Conservation (phyloP, 2,888 invertebrate genomes). For the Candidula unifasciata region DNA sequence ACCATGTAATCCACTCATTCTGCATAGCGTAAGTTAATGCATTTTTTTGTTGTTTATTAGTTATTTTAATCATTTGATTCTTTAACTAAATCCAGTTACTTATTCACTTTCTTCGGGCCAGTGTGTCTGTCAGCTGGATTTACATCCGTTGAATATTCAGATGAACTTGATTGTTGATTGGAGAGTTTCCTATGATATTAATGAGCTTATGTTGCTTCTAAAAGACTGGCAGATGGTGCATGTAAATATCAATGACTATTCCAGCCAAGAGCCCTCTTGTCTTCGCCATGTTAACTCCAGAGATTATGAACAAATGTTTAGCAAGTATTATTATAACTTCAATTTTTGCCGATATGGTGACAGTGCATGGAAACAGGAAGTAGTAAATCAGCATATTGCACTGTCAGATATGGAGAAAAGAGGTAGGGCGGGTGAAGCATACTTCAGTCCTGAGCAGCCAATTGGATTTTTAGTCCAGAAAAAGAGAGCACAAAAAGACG, state of each 20-base stretch:
- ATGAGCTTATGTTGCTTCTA: slow-evolving; percentile 45
- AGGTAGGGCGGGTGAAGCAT: background rate
- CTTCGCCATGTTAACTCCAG: background rate
- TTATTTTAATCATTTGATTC: background rate
- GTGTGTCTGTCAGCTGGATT: slow-evolving; percentile 51
- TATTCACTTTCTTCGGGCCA: slow-evolving; percentile 47
- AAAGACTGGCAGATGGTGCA: slow-evolving; percentile 45
- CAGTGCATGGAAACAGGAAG: slow-evolving; percentile 39
- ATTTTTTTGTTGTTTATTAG: background rate
- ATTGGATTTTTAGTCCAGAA: slow-evolving; percentile 28
- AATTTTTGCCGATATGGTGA: slow-evolving; percentile 44
- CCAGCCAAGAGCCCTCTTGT: slow-evolving; percentile 5
- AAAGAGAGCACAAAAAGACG: slow-evolving; percentile 14
- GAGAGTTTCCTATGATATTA: slow-evolving; percentile 53
- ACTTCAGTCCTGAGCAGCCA: background rate
- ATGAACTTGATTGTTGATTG: slow-evolving; percentile 37
- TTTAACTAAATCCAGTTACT: slow-evolving; percentile 40
- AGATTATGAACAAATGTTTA: slow-evolving; percentile 25
- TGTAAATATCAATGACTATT: slow-evolving; percentile 47
- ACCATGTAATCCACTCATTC: too few relatives aligned
- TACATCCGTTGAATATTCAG: slow-evolving; percentile 42
- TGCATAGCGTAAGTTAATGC: too few relatives aligned
- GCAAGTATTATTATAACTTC: slow-evolving; percentile 27
- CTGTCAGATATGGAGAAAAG: background rate
- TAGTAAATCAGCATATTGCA: slow-evolving; percentile 24